A percentile compares a stretch with the other conserved stretches of the same genome.
phyloP scores from a whole-genome alignment of 2,113 vertebrate genomes.

The Choloepus hoffmanni region DNA sequence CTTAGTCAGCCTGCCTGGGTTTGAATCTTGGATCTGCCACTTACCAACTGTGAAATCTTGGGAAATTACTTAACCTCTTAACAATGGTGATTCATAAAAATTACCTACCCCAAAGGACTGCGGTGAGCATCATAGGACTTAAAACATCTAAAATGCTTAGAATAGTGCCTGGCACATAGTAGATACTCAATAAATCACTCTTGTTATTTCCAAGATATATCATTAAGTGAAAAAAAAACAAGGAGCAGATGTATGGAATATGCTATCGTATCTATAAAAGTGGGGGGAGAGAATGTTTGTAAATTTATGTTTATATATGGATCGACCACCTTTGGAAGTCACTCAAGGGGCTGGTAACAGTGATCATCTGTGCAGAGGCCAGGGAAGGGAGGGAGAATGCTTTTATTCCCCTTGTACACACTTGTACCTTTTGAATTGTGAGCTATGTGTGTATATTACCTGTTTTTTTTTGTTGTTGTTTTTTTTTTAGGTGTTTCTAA shows the following conservation, averaged over 20 bases:
- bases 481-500: conserved; percentile 12
- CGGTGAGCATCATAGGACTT: not conserved
- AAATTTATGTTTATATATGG: not conserved
- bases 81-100: not conserved
- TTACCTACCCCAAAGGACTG: not conserved
- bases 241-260: not conserved
- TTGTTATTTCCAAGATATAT: not conserved
- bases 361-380: not conserved
- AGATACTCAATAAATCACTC: not conserved
- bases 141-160: not conserved
- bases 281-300: not conserved
- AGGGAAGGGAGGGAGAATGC: not conserved
- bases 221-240: not conserved
- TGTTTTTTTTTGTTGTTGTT: not conserved
- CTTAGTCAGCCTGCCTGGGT: not conserved
- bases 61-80: not conserved
- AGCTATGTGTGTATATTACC: not conserved
- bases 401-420: not conserved
- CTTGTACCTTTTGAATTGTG: conserved; percentile 44
- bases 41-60: not conserved
- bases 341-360: not conserved
- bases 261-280: not conserved
- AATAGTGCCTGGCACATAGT: not conserved
- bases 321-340: not conserved
- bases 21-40: not conserved